A percentile compares a stretch with the other conserved stretches of the same genome.
Conservation (phyloP, 2,797 vertebrate species). For the Brachyalestes nurse region DNA sequence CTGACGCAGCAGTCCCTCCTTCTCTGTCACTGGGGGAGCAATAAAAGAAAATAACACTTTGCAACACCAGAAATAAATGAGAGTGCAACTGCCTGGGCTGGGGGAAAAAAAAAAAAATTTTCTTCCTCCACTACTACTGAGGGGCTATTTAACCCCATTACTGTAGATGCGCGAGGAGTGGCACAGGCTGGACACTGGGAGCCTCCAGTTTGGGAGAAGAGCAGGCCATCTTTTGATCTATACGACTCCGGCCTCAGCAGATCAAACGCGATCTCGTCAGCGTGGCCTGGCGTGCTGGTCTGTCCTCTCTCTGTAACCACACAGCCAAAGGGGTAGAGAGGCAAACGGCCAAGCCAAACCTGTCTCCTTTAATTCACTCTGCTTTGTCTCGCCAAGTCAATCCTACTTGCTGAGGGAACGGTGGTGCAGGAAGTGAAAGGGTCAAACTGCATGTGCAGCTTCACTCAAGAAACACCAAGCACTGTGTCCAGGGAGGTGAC, state of each 20-base stretch:
- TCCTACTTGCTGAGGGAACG: constrained; percentile 16
- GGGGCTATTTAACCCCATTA: constrained; percentile 60
- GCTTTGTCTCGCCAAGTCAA: constrained; percentile 18
- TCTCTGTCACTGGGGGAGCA: constrained; percentile 65
- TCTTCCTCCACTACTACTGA: constrained; percentile 58
- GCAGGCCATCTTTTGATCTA: background rate
- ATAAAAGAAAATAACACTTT: constrained; percentile 39
- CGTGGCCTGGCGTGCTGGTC: background rate
- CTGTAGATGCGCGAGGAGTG: background rate
- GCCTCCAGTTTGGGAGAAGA: background rate
- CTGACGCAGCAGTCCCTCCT: constrained; percentile 71
- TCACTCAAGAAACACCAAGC: constrained; percentile 17
- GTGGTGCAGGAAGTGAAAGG: constrained; percentile 40
- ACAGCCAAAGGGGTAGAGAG: constrained; percentile 5
- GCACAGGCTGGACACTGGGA: background rate
- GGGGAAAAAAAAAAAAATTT: constrained; percentile 54
- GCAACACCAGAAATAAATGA: constrained; percentile 43
- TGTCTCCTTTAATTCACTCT: constrained; percentile 46
- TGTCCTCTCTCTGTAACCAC: background rate
- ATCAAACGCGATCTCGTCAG: background rate
- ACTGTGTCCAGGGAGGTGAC: constrained; percentile 32
- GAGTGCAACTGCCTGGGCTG: constrained; percentile 42
- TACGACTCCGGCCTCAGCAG: background rate
- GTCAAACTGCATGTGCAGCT: constrained; percentile 38
- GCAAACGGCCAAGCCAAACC: constrained; percentile 34